phyloP scores from a whole-genome alignment of 1,140 invertebrate species.

The Bombus polaris region DNA sequence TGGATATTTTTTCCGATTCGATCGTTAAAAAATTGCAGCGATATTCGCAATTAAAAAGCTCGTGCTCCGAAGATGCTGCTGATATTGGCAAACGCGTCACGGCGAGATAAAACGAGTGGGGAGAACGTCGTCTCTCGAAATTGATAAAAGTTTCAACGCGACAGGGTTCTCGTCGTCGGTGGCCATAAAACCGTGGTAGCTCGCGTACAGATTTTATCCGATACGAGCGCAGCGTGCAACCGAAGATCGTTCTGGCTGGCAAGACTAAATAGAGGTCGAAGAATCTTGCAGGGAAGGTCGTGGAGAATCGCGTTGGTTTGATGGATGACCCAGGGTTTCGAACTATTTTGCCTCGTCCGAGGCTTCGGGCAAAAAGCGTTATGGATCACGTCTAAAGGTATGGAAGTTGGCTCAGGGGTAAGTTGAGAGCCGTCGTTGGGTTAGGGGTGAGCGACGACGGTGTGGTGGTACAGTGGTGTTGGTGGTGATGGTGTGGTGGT shows the following conservation, averaged over 20 bases:
- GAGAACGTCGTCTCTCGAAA: neutral
- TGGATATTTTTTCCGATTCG: neutral
- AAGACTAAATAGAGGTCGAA: conserved; percentile 55
- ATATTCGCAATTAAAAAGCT: conserved; percentile 19
- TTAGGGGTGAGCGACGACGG: neutral
- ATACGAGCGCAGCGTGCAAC: conserved; percentile 1
- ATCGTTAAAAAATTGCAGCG: neutral
- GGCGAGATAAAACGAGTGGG: neutral
- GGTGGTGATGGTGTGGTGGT: conserved; percentile 23
- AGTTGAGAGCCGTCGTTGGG: conserved; percentile 59
- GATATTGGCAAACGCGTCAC: conserved; percentile 33
- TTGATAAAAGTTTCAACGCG: conserved; percentile 44
- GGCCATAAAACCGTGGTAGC: conserved; percentile 11
- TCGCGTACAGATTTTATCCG: conserved; percentile 6
- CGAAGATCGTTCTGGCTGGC: conserved; percentile 2
- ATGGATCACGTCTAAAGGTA: conserved; percentile 64
- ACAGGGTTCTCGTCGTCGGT: conserved; percentile 15
- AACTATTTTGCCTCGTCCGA: conserved; percentile 67
- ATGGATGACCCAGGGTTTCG: conserved; percentile 66
- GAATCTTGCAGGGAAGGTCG: conserved; percentile 54
- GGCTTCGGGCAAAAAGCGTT: conserved; percentile 62
- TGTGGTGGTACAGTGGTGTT: neutral
- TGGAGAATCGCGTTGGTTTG: conserved; percentile 64
- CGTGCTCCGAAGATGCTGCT: neutral
- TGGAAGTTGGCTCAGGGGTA: conserved; percentile 49